Base-by-base conservation (phyloP, 2,888 invertebrate genomes). In the Matsumyia berberina region DNA sequence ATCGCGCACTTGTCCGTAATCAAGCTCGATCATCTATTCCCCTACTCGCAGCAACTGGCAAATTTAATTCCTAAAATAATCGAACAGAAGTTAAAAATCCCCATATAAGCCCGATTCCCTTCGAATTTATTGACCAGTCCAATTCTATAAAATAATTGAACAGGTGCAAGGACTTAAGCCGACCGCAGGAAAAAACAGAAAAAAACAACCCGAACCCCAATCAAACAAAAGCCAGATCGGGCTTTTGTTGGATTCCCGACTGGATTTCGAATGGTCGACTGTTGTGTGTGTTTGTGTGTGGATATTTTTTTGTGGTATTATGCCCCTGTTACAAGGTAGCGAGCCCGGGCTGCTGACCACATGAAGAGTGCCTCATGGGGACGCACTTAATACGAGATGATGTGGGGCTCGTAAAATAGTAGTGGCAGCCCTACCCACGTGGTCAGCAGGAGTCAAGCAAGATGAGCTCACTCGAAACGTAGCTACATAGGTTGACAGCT, bases 91-190 rank as follows among this genome's bases (percentile, higher is more conserved):
- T 58, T 39, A 60, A 72, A 33, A 53, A 70, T 15, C 53, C 53
- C 66, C 46, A 72, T 53, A 82, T 46, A 78, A 78, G 64, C 44
- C 39, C 37, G 19, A 66, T 60, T 58, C 53, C 12, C 15, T 53
- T 74, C 17, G 6, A 58, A 39, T 66, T 42, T 69, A 37, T 46
- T 31, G 58, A 44, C 57, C 64, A 24, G 69, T 70, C 55, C 44
- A 69, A 74, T 66, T 76, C 46, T 70, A 60, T 74, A 33, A 70
- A 85, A 85, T 80, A 85, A 85, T 60, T 64, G 58, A 80, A 76
- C 80, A 85, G 85, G 80, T 80, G 85, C 74, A 64, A 80, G 46
- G 49, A 70, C 64, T 66, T 66, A 66, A 76, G 29, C 64, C 24
- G 67, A 29, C 67, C 49, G 17, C 67, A 62, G 62, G 11, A 33